These are phyloP conservation scores for Peucedramus taeniatus DNA, from an alignment of 2,113 vertebrate species.

Conservation along the genomic window DNA sequence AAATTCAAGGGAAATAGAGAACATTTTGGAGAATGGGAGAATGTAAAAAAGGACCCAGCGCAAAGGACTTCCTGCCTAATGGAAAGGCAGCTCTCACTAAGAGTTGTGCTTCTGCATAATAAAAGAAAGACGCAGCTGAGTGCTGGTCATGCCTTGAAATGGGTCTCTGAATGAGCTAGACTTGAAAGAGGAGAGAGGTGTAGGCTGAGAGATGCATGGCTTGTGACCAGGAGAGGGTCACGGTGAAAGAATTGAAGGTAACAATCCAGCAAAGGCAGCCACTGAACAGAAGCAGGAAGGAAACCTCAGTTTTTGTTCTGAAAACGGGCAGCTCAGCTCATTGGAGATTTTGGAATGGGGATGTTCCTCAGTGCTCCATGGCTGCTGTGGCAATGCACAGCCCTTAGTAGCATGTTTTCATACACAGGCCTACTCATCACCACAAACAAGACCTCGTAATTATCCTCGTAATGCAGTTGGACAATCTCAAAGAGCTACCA, in stretches of 20 bases:
- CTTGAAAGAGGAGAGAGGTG: neutral
- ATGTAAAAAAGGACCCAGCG: neutral
- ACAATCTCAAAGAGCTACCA: neutral
- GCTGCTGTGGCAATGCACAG: neutral
- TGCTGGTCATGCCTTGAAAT: neutral
- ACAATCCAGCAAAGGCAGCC: neutral
- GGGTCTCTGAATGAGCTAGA: neutral
- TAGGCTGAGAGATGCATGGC: neutral
- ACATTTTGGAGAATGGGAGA: neutral
- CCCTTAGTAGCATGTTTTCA: neutral
- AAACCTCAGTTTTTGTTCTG: neutral
- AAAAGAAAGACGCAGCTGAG: neutral
- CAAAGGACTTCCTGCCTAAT: neutral
- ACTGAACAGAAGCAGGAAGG: neutral
- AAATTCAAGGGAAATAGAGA: neutral
- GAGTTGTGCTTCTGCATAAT: neutral
- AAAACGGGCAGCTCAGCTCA: neutral
- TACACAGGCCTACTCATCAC: neutral
- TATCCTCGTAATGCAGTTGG: accelerated
- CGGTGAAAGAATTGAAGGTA: accelerated
- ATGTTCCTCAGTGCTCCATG: neutral
- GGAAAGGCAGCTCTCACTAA: neutral
- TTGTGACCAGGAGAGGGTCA: neutral
- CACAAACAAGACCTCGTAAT: neutral
- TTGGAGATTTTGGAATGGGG: neutral